phyloP scores from a whole-genome alignment of 2,113 vertebrate species.

The Sprattus sprattus region DNA sequence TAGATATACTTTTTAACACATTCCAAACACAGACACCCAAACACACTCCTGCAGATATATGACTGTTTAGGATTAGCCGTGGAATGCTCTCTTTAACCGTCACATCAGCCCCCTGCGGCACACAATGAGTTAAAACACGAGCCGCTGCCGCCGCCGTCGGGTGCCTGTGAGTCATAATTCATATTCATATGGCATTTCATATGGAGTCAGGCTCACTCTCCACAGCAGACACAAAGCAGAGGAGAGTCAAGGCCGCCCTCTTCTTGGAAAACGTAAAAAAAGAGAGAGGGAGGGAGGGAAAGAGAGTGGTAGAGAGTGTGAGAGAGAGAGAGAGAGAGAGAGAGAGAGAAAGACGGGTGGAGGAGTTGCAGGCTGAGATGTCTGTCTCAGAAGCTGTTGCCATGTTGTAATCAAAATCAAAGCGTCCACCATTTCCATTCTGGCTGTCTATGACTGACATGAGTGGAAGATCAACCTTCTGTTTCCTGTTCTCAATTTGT shows the following conservation, averaged over 20 bases:
- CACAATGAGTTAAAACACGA: neutral
- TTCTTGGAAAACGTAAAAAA: constrained; percentile 19
- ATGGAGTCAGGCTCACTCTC: neutral
- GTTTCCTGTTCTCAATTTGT: neutral
- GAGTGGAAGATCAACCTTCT: neutral
- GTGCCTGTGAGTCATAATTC: neutral
- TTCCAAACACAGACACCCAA: neutral
- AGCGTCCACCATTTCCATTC: neutral
- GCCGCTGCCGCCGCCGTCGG: neutral
- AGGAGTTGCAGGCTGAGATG: constrained; percentile 18
- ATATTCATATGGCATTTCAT: neutral
- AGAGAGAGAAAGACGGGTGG: neutral
- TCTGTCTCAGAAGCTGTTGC: neutral
- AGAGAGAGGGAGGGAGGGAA: neutral
- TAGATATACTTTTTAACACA: neutral
- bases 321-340: neutral
- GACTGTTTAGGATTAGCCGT: neutral
- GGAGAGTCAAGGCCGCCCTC: constrained; percentile 12
- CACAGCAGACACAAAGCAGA: neutral
- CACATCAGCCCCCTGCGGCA: neutral
- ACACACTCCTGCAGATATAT: neutral
- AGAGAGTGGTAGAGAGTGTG: neutral
- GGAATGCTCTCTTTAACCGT: neutral
- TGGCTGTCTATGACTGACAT: neutral
- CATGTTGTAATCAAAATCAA: neutral